These are phyloP conservation scores for Lepus oiostolus DNA, from an alignment of 2,797 vertebrate genomes.

Conservation along the genomic window DNA sequence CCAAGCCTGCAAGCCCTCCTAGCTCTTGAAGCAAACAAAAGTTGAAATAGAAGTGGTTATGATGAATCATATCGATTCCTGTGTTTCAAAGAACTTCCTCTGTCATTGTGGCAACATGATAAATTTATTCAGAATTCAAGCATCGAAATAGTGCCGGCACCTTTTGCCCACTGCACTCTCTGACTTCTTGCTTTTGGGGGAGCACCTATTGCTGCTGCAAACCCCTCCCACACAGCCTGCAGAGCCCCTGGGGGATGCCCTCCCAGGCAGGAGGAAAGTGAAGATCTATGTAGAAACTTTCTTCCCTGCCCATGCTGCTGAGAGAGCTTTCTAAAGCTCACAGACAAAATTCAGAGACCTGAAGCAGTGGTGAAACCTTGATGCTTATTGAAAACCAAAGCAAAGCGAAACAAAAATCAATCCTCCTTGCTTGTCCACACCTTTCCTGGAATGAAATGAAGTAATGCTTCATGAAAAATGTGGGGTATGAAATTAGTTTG, in stretches of 20 bases:
- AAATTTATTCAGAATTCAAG: neutral
- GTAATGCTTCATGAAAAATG: neutral
- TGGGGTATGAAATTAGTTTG: constrained; percentile 11
- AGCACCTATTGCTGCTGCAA: neutral
- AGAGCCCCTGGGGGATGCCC: neutral
- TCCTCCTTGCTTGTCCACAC: neutral
- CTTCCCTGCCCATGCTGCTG: neutral
- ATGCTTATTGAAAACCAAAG: constrained; percentile 19
- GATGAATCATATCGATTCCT: neutral
- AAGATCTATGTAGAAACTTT: neutral
- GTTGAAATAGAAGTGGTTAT: neutral
- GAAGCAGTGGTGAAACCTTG: neutral
- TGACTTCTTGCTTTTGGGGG: neutral
- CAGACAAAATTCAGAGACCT: neutral
- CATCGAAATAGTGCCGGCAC: neutral
- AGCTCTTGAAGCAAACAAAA: neutral
- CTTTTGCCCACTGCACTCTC: neutral
- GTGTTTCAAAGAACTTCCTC: neutral
- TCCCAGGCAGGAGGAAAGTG: neutral
- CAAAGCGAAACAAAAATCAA: constrained; percentile 31
- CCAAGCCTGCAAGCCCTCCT: neutral
- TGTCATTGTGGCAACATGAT: neutral
- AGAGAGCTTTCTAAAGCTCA: neutral
- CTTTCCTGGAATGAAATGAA: neutral
- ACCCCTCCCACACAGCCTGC: neutral